These are phyloP conservation scores for Bombus pyrosoma DNA, from an alignment of 1,140 invertebrate genomes.

Conservation along the genomic window DNA sequence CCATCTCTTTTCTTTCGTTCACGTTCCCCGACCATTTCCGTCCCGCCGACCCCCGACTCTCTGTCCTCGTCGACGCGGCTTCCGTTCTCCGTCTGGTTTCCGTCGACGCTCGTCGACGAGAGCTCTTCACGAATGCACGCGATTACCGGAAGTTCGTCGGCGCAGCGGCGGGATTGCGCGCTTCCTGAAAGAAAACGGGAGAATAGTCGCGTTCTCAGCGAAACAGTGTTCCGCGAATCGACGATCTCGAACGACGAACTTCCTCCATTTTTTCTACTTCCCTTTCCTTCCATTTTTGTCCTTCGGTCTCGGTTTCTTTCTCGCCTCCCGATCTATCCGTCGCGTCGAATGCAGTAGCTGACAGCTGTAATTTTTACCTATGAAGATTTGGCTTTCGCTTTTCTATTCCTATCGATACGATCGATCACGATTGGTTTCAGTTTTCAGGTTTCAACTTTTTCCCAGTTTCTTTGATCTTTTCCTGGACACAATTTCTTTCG, in stretches of 20 bases:
- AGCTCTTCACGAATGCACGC: constrained; percentile 63
- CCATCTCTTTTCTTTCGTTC: constrained; percentile 26
- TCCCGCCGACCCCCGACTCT: background rate
- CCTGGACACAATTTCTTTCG: too few relatives aligned
- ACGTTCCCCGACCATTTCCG: constrained; percentile 3
- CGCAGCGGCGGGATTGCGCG: constrained; percentile 62
- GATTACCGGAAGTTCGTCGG: constrained; percentile 63
- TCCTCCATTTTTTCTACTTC: background rate
- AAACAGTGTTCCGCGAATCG: constrained; percentile 67
- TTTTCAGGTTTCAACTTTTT: too few relatives aligned
- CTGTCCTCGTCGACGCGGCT: constrained; percentile 30
- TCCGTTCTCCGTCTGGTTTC: constrained; percentile 28
- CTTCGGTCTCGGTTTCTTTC: background rate
- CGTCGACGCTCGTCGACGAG: constrained; percentile 55
- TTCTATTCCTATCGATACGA: too few relatives aligned
- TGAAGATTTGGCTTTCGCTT: too few relatives aligned
- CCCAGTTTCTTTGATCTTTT: too few relatives aligned
- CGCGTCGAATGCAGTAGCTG: background rate
- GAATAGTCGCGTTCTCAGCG: constrained; percentile 62
- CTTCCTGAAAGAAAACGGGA: constrained; percentile 57
- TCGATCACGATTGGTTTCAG: too few relatives aligned
- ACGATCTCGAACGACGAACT: constrained; percentile 42
- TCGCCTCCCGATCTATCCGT: background rate
- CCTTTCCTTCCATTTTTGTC: background rate
- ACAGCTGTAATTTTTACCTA: too few relatives aligned